Conservation (phyloP, 2,113 vertebrate species). For the Suncus etruscus region DNA sequence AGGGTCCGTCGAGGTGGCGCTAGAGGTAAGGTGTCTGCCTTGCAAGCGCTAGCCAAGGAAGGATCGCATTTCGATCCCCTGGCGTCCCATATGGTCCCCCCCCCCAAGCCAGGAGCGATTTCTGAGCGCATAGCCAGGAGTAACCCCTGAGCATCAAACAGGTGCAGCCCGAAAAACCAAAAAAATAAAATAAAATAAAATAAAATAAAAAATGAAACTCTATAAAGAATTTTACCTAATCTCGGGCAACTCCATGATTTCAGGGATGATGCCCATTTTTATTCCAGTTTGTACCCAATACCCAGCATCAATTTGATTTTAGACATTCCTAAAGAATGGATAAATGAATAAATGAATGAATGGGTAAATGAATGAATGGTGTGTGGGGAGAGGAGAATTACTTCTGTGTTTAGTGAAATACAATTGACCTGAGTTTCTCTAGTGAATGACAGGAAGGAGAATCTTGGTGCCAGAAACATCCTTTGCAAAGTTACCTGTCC, state of each 20-base stretch:
- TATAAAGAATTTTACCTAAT: background rate
- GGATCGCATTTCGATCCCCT: too few species aligned
- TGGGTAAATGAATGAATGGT: background rate
- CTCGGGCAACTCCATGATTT: background rate
- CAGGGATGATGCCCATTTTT: background rate
- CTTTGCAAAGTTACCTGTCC: background rate
- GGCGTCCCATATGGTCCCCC: too few species aligned
- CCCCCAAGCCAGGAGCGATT: too few species aligned
- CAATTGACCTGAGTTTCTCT: background rate
- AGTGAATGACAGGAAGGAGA: background rate
- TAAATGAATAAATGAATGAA: background rate
- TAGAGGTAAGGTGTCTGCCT: too few species aligned
- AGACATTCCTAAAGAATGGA: background rate
- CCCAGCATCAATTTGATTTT: background rate
- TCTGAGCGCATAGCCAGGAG: too few species aligned
- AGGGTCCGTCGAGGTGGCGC: too few species aligned
- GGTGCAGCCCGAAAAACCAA: too few species aligned
- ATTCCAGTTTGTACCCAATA: background rate
- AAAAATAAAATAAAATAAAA: too few species aligned
- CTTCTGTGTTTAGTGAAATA: background rate
- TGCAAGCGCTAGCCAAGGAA: too few species aligned
- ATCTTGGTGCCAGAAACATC: background rate
- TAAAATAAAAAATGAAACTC: too few species aligned
- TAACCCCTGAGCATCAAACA: too few species aligned
- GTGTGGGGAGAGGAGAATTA: background rate